phyloP scores from a whole-genome alignment of 1,140 invertebrate species.

The Musca vetustissima region DNA sequence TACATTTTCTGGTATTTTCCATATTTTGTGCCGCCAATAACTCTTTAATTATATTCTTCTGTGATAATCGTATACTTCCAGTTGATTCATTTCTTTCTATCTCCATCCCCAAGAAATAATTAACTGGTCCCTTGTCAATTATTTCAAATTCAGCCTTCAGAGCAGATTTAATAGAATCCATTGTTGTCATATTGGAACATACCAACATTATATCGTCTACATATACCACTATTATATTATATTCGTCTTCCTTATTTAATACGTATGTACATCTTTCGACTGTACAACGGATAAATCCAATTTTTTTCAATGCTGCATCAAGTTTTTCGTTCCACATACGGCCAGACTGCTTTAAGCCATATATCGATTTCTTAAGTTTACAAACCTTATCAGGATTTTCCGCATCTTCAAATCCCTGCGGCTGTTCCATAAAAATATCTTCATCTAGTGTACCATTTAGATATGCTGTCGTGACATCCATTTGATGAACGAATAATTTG shows the following conservation, averaged over 20 bases:
- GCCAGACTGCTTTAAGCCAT: constrained; percentile 43
- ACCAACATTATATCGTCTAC: constrained; percentile 28
- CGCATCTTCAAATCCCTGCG: constrained; percentile 40
- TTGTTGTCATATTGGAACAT: constrained; percentile 13
- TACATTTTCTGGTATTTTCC: background rate
- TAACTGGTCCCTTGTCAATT: constrained; percentile 4
- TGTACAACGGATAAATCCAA: constrained; percentile 10
- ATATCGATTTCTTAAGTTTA: constrained; percentile 32
- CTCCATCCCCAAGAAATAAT: constrained; percentile 14
- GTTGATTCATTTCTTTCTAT: constrained; percentile 2
- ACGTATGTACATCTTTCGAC: constrained; percentile 29
- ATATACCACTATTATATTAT: constrained; percentile 25
- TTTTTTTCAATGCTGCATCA: constrained; percentile 18
- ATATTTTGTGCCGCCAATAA: background rate
- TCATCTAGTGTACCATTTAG: constrained; percentile 55
- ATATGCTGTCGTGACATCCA: constrained; percentile 57
- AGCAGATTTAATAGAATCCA: constrained; percentile 35
- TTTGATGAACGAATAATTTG: constrained; percentile 42
- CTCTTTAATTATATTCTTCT: constrained; percentile 3
- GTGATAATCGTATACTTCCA: background rate
- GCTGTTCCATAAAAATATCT: constrained; percentile 54
- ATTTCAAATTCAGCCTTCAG: constrained; percentile 20
- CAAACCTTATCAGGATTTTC: constrained; percentile 25
- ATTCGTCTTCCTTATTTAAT: background rate
- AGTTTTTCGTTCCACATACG: constrained; percentile 36